phyloP scores from a whole-genome alignment of 2,797 vertebrate genomes.

The Artibeus lituratus region DNA sequence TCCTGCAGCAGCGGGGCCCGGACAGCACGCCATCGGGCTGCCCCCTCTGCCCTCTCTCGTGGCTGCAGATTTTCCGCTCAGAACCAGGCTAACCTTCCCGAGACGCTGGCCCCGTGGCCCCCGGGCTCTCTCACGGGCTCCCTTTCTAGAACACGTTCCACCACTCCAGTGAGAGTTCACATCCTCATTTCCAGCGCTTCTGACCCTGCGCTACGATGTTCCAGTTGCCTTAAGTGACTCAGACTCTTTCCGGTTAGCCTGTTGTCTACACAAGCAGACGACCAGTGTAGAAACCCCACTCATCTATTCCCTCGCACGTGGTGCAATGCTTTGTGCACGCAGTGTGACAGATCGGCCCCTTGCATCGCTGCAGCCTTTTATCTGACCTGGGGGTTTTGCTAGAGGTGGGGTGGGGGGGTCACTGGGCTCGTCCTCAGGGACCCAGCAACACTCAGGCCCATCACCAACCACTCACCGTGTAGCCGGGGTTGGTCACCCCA shows the following conservation, averaged over 20 bases:
- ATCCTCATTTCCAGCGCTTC: background rate
- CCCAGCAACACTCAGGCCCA: background rate
- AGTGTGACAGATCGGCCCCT: background rate
- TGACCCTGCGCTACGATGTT: background rate
- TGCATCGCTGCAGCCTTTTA: background rate
- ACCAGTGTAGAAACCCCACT: background rate
- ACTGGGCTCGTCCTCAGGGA: background rate
- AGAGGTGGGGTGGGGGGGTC: background rate
- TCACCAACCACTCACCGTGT: background rate
- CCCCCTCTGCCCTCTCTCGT: background rate
- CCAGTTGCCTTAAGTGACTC: slow-evolving; percentile 27
- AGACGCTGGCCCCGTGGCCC: background rate
- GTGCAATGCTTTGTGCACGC: background rate
- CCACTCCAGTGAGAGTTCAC: background rate
- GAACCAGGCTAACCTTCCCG: background rate
- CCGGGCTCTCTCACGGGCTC: background rate
- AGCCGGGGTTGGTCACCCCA: background rate
- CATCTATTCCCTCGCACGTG: background rate
- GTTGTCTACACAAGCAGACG: background rate
- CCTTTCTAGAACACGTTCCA: background rate
- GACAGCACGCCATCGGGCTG: background rate
- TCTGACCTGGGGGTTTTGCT: background rate
- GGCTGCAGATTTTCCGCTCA: background rate
- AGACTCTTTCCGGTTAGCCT: background rate
- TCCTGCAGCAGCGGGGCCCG: background rate